Evolutionary conservation across 2,113 vertebrate genomes (phyloP), one percentile per base, ranked within the genome.

Genomic region (Engraulis encrasicolus): DNA sequence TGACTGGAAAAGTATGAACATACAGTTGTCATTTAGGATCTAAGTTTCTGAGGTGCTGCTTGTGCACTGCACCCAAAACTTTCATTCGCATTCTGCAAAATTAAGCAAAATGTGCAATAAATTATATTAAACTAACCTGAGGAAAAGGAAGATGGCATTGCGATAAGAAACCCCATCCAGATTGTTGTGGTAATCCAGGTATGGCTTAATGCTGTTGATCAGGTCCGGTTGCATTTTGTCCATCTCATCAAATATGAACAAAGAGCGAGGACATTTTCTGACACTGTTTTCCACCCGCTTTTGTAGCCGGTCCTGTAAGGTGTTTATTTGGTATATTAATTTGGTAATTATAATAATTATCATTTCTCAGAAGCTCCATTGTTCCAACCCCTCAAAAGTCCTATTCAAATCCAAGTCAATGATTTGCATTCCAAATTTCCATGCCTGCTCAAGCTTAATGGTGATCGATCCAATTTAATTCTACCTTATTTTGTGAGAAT

Each of bases 201-300:
- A 99, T 0, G 98, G 97, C 80, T 98, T 98, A 86, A 99, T 99
- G 78, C 97, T 93, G 50, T 99, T 97, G 0, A 99, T 98, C 86
- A 99, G 83, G 6, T 96, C 97, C 0, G 97, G 96, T 36, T 97
- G 96, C 95, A 99, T 93, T 85, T 99, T 97, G 82, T 99, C 98
- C 97, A 99, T 98, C 92, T 99, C 97, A 0, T 99, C 98, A 79
- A 99, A 99, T 86, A 99, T 96, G 93, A 99, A 99, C 88, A 98
- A 87, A 0, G 97, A 98, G 34, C 87, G 94, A 0, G 94, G 89
- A 12, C 98, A 99, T 0, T 90, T 93, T 0, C 91, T 95, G 84
- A 99, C 96, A 0, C 98, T 99, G 9, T 97, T 97, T 85, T 89
- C 96, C 80, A 99, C 96, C 97, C 97, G 98, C 79, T 91, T 92